Percentiles rank a stretch among this genome's conserved stretches.
Evolutionary conservation across 2,113 vertebrate species (phyloP).

Genomic region (Tapirus terrestris): DNA sequence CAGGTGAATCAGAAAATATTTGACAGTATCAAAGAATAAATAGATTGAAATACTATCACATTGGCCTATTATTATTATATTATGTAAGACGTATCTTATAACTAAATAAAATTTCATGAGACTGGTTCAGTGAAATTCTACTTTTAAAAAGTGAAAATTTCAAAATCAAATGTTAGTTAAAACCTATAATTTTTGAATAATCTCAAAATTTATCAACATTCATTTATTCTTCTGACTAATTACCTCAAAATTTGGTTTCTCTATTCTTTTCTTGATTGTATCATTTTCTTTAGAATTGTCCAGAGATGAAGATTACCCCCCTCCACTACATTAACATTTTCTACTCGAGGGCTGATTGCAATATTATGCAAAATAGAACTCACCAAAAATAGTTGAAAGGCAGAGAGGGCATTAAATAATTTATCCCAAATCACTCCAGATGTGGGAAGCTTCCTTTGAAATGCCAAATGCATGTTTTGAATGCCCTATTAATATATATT

Average conservation of each 20-base stretch:
- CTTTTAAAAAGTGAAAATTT: constrained; percentile 46
- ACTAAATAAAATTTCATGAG: background rate
- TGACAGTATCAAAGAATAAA: background rate
- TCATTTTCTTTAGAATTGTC: constrained; percentile 60
- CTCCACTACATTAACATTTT: constrained; percentile 57
- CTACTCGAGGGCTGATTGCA: constrained; percentile 60
- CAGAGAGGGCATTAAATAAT: constrained; percentile 62
- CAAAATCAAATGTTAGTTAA: constrained; percentile 52
- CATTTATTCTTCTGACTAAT: constrained; percentile 70
- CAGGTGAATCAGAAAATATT: background rate
- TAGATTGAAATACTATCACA: background rate
- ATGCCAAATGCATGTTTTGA: constrained; percentile 65
- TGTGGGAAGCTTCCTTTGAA: constrained; percentile 60
- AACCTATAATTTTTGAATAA: constrained; percentile 74
- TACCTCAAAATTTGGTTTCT: constrained; percentile 45
- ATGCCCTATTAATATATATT: constrained; percentile 76
- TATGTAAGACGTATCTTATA: background rate
- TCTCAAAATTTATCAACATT: constrained; percentile 68
- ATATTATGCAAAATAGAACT: constrained; percentile 73
- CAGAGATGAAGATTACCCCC: constrained; percentile 23
- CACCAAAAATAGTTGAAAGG: constrained; percentile 71
- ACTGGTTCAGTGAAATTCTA: background rate
- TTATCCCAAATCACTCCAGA: constrained; percentile 60
- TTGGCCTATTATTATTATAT: background rate
- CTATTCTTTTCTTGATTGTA: constrained; percentile 64